Base-by-base conservation (phyloP, 2,888 invertebrate species). In the Girardia tigrina region DNA sequence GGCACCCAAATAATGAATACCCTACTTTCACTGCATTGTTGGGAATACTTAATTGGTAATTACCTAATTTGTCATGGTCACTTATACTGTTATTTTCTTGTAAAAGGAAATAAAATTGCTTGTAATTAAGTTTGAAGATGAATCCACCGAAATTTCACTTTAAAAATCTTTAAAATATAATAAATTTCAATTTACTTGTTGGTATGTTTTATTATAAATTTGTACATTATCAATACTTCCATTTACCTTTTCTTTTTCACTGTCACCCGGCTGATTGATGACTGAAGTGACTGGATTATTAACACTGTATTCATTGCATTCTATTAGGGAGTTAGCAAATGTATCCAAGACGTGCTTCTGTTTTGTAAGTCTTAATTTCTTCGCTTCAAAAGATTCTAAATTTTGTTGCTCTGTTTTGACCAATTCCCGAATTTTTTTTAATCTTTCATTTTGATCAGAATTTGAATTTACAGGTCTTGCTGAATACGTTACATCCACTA, bases 291-390 rank as follows among this genome's bases (percentile, higher is more conserved):
- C 56, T 6, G 4, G 4, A 56, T 56, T 56, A 16, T 16, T 36
- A 8, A 12, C n/a, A n/a, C 56, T n/a, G 4, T 74, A 28, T 28
- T 74, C 72, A n/a, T 36, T 71, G 75, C n/a, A 42, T 75, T 75
- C 72, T 16, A 75, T 75, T 16, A 75, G 42, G 16, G 75, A 75
- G 72, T 79, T 73, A n/a, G 79, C 83, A 20, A 83, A 82, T 28
- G 81, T 80, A 75, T 83, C 82, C 26, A 83, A 78, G 12, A 83
- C 79, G 20, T 80, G 80, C 75, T 81, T 80, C 71, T 82, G 80
- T 36, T 82, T 82, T 71, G 29, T 26, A 27, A 76, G 28, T 28
- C 75, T 28, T 14, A 28, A 42, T 42, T 75, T 71, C 26, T 74
- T 71, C n/a, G 29, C n/a, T 26, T 27, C 73, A n/a, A 8, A 56